A percentile compares a stretch with the other conserved stretches of the same genome.
Conservation (phyloP, 2,113 vertebrate species). For the Megalops atlanticus region DNA sequence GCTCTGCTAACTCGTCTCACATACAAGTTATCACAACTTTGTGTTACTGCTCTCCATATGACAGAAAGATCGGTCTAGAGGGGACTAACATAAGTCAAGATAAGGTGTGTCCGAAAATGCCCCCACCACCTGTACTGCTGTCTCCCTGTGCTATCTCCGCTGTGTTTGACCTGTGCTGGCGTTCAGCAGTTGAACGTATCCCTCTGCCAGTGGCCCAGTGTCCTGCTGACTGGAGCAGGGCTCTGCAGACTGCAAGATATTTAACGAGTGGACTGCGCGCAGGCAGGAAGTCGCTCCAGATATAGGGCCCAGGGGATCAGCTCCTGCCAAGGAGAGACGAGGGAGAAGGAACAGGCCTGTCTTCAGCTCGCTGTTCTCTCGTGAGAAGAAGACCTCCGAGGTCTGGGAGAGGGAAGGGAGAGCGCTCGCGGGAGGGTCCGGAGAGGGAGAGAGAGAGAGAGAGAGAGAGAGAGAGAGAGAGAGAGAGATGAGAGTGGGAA, state of each 20-base stretch:
- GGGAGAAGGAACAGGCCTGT: neutral
- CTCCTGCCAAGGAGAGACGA: neutral
- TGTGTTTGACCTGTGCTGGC: neutral
- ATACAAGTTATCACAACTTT: too few relatives aligned
- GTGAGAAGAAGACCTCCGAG: slow-evolving; percentile 6
- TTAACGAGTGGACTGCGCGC: slow-evolving; percentile 7
- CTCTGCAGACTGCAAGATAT: neutral
- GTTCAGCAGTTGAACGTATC: neutral
- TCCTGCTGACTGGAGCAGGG: neutral
- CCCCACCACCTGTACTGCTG: neutral
- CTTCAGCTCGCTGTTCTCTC: neutral
- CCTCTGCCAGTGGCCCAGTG: neutral
- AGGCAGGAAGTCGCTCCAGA: slow-evolving; percentile 13
- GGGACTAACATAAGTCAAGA: too few relatives aligned
- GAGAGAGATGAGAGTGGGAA: too few relatives aligned
- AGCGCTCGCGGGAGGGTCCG: neutral
- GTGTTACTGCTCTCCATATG: too few relatives aligned
- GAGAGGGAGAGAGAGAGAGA: neutral
- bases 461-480: neutral
- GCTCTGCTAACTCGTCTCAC: too few relatives aligned
- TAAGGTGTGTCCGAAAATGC: too few relatives aligned
- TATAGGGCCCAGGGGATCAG: neutral
- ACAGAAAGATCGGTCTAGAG: too few relatives aligned
- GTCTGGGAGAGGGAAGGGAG: neutral
- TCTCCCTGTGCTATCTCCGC: too few relatives aligned